Conservation (phyloP, 2,797 vertebrate species). For the Toxotes lorentzi region DNA sequence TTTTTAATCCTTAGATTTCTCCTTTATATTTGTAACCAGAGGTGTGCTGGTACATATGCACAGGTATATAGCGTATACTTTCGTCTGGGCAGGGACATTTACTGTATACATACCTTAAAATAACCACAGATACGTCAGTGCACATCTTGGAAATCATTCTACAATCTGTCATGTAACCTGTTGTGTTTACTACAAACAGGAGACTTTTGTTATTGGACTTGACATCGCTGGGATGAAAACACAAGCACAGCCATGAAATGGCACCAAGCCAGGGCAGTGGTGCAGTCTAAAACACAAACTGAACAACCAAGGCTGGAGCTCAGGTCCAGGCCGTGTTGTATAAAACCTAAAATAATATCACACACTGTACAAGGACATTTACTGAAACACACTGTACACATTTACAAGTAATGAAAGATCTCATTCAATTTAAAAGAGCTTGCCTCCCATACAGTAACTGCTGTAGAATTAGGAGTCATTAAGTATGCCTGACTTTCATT, state of each 20-base stretch:
- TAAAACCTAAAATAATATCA: not conserved
- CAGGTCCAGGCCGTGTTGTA: not conserved
- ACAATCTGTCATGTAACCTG: too few species aligned
- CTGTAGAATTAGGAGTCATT: constrained; percentile 52
- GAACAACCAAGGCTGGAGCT: not conserved
- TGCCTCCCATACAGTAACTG: constrained; percentile 28
- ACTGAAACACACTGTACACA: constrained; percentile 1
- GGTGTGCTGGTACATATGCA: not conserved
- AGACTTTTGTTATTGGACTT: too few species aligned
- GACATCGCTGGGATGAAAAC: too few species aligned
- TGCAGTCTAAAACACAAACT: not conserved
- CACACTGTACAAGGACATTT: constrained; percentile 10
- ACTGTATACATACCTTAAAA: not conserved
- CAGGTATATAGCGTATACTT: too few species aligned
- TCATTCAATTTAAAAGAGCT: constrained; percentile 26
- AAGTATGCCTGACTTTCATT: constrained; percentile 66
- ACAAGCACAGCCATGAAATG: too few species aligned
- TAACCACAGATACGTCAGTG: not conserved
- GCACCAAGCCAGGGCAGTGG: too few species aligned
- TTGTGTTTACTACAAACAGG: too few species aligned
- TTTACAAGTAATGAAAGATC: constrained; percentile 18
- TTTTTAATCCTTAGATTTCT: not conserved
- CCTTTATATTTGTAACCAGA: not conserved
- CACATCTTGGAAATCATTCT: too few species aligned
- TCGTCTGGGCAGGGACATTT: not conserved